These are phyloP conservation scores for Tokudaia muenninki DNA, from an alignment of 2,797 vertebrate genomes.

Conservation along the genomic window DNA sequence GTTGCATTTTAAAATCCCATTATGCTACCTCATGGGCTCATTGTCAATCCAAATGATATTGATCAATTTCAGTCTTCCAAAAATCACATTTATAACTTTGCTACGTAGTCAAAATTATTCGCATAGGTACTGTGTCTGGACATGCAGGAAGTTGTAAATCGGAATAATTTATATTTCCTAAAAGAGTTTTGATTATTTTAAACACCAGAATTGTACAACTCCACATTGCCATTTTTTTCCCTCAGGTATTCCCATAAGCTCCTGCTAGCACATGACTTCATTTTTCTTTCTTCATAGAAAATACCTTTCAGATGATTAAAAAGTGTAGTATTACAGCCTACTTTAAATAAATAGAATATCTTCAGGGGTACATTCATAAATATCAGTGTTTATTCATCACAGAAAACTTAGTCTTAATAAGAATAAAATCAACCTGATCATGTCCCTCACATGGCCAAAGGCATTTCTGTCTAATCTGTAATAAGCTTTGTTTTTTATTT, in stretches of 20 bases:
- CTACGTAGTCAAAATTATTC: constrained; percentile 79
- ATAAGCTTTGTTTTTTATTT: background rate
- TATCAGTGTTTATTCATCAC: background rate
- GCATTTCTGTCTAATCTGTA: background rate
- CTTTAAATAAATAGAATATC: background rate
- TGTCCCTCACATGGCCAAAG: background rate
- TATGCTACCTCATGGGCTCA: constrained; percentile 69
- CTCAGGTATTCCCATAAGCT: background rate
- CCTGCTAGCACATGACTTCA: background rate
- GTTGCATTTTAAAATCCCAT: constrained; percentile 77
- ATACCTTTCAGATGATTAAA: background rate
- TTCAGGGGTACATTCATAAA: background rate
- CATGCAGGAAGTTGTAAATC: constrained; percentile 62
- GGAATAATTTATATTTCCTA: constrained; percentile 60
- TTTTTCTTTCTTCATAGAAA: background rate
- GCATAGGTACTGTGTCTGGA: constrained; percentile 56
- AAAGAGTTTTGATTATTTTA: constrained; percentile 60
- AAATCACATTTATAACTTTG: constrained; percentile 81
- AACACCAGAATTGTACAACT: background rate
- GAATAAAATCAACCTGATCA: background rate
- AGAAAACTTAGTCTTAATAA: background rate
- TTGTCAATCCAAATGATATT: constrained; percentile 74
- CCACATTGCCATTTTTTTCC: background rate
- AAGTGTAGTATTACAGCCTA: background rate
- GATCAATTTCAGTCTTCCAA: constrained; percentile 79